phyloP scores from a whole-genome alignment of 2,113 vertebrate genomes.

The Charadrius vociferus region DNA sequence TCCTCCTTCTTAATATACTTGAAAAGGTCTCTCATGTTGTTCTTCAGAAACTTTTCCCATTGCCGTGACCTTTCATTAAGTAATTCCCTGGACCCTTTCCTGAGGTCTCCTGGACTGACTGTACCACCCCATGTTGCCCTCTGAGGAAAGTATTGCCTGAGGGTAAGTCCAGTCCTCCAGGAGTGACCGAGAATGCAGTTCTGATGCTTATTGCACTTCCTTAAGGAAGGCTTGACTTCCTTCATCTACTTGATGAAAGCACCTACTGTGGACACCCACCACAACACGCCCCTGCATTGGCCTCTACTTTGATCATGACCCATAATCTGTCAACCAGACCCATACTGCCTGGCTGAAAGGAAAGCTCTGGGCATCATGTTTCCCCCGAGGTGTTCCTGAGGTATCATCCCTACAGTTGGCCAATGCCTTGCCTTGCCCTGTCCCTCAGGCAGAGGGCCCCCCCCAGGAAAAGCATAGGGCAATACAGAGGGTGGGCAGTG shows the following conservation, averaged over 20 bases:
- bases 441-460: too few species aligned
- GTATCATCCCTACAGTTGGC: accelerated
- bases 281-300: not conserved
- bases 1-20: not conserved
- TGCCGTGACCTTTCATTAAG: too few species aligned
- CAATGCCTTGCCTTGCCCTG: too few species aligned
- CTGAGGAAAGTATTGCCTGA: not conserved
- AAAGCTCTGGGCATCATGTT: not conserved
- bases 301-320: not conserved
- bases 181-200: too few species aligned
- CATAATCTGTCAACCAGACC: not conserved
- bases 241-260: not conserved
- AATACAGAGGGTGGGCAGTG: too few species aligned
- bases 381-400: accelerated
- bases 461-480: too few species aligned
- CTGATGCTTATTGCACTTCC: not conserved
- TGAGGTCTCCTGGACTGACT: too few species aligned
- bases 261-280: too few species aligned
- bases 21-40: accelerated
- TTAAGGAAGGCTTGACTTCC: not conserved
- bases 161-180: not conserved
- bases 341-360: not conserved
- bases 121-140: accelerated
- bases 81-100: not conserved
- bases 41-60: not conserved